Evolutionary conservation across 2,888 invertebrate species (phyloP).

Genomic region (Thecocarcelia acutangulata): DNA sequence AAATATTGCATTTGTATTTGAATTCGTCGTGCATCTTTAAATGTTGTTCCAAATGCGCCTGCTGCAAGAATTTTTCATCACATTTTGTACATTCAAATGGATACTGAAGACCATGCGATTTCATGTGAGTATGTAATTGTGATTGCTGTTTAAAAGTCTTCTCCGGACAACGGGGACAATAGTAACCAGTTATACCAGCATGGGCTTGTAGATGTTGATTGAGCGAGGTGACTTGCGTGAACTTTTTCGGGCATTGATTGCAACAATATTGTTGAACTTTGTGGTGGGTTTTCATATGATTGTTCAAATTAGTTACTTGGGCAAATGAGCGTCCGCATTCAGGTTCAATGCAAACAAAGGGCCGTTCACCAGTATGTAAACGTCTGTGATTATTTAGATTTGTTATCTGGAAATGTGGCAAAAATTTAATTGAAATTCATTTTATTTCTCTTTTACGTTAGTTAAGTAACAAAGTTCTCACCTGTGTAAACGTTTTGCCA

Average conservation of each 20-base stretch:
- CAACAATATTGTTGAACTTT: constrained; percentile 82
- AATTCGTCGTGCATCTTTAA: constrained; percentile 81
- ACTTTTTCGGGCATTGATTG: constrained; percentile 81
- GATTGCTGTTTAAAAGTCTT: constrained; percentile 81
- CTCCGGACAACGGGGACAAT: constrained; percentile 81
- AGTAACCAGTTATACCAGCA: constrained; percentile 81
- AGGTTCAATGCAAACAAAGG: constrained; percentile 81
- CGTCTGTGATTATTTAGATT: constrained; percentile 81
- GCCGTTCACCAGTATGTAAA: constrained; percentile 81
- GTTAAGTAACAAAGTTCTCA: constrained; percentile 48
- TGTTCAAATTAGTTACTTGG: constrained; percentile 82
- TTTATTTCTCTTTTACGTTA: neutral
- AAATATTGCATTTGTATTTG: constrained; percentile 81
- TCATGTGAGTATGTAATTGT: constrained; percentile 81
- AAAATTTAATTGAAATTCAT: neutral
- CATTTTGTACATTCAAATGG: constrained; percentile 81
- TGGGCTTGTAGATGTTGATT: constrained; percentile 81
- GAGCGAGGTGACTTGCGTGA: constrained; percentile 81
- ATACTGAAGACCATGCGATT: constrained; percentile 80
- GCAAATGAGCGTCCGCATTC: constrained; percentile 82
- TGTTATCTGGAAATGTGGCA: constrained; percentile 76
- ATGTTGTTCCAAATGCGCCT: constrained; percentile 81
- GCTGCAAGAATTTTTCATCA: constrained; percentile 81
- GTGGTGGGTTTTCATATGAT: constrained; percentile 82
- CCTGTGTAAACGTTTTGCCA: constrained; percentile 82